Evolutionary conservation across 2,888 invertebrate species (phyloP).

Genomic region (Carabus problematicus): DNA sequence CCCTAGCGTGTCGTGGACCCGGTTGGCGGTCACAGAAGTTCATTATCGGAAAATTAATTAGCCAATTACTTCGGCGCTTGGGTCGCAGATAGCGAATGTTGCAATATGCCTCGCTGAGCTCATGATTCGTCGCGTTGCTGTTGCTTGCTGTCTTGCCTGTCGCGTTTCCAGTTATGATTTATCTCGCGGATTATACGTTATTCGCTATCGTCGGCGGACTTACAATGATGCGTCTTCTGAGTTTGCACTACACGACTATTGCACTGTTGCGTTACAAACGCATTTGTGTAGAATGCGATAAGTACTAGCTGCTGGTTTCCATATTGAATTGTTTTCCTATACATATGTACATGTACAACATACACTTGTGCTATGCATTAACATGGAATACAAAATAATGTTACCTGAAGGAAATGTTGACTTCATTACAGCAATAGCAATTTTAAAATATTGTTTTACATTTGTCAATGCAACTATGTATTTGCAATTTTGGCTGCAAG

Average conservation of each 20-base stretch:
- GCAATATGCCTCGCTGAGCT: conserved; percentile 10
- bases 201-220: background rate
- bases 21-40: conserved; percentile 52
- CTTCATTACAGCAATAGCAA: no score
- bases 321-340: no score
- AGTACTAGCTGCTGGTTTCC: background rate
- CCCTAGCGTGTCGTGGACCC: background rate
- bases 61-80: conserved; percentile 52
- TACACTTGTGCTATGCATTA: no score
- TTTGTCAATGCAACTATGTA: no score
- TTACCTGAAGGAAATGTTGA: no score
- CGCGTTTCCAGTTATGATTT: conserved; percentile 16
- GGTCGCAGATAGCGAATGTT: conserved; percentile 1
- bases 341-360: no score
- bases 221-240: background rate
- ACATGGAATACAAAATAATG: no score
- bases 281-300: conserved; percentile 15
- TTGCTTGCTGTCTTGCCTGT: background rate
- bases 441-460: no score
- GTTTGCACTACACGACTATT: conserved; percentile 10
- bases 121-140: conserved; percentile 9
- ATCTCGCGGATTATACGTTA: conserved; percentile 10
- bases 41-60: conserved; percentile 58
- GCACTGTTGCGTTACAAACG: conserved; percentile 7
- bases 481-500: no score